Evolutionary conservation across 2,797 vertebrate genomes (phyloP).

Genomic region (Pteronotus mesoamericanus): DNA sequence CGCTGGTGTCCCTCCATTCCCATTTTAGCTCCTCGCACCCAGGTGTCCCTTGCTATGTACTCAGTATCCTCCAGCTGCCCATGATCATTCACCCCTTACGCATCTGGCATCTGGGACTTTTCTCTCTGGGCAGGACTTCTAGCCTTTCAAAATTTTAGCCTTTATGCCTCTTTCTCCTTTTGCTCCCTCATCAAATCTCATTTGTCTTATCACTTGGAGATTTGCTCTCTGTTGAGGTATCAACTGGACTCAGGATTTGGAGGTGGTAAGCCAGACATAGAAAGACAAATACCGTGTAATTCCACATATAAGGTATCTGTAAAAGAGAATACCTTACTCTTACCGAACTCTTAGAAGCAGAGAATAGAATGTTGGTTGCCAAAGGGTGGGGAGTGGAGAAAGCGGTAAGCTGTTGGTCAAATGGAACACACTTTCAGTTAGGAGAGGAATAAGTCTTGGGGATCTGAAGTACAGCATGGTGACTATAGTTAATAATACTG

Average conservation of each 20-base stretch:
- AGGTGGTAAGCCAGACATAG: background rate
- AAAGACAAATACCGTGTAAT: background rate
- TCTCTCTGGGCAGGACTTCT: background rate
- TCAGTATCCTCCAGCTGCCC: background rate
- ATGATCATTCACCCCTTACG: background rate
- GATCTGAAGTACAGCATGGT: background rate
- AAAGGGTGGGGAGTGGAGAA: background rate
- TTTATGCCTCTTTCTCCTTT: background rate
- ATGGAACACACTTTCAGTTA: background rate
- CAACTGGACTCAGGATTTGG: background rate
- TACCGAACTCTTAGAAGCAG: background rate
- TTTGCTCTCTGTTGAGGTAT: background rate
- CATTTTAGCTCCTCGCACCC: background rate
- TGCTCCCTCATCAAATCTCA: background rate
- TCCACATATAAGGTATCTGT: background rate
- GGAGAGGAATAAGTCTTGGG: background rate
- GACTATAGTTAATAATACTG: background rate
- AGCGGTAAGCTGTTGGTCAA: background rate
- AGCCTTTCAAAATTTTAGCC: background rate
- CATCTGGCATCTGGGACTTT: background rate
- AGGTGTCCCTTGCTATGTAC: background rate
- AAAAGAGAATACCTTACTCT: too few species aligned
- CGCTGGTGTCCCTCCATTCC: background rate
- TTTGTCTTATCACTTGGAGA: background rate
- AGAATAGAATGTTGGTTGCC: background rate